A percentile compares a stretch with the other conserved stretches of the same genome.
phyloP scores from a whole-genome alignment of 2,113 vertebrate species.

The Sinocyclocheilus anshuiensis region DNA sequence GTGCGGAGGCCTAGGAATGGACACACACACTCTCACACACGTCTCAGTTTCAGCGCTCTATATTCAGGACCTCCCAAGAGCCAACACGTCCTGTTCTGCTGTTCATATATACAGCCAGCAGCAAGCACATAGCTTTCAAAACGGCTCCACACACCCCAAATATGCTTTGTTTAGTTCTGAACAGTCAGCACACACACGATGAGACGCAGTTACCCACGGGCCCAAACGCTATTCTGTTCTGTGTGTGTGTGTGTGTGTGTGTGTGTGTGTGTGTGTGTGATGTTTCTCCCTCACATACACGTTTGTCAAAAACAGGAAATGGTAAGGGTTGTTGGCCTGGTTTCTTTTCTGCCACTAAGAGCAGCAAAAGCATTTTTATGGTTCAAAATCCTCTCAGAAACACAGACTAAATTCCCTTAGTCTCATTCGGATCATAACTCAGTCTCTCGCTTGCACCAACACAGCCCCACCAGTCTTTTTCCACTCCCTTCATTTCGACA shows the following conservation, averaged over 20 bases:
- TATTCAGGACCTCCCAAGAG: slow-evolving; percentile 51
- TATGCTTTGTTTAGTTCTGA: slow-evolving; percentile 56
- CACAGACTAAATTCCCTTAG: slow-evolving; percentile 11
- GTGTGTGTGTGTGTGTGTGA: neutral
- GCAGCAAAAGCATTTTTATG: slow-evolving; percentile 15
- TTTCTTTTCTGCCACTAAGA: slow-evolving; percentile 14
- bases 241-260: neutral
- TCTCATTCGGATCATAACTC: slow-evolving; percentile 5
- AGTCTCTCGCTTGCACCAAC: slow-evolving; percentile 3
- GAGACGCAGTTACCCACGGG: slow-evolving; percentile 7
- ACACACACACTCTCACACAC: slow-evolving; percentile 39
- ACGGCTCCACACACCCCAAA: slow-evolving; percentile 29
- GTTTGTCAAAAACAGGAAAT: slow-evolving; percentile 36
- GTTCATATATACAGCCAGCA: slow-evolving; percentile 15
- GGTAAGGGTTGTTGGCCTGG: slow-evolving; percentile 2
- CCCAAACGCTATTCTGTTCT: neutral
- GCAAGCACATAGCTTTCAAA: neutral
- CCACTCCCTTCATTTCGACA: slow-evolving; percentile 69
- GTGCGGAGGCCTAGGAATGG: slow-evolving; percentile 52
- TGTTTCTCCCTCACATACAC: neutral
- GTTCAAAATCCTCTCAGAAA: slow-evolving; percentile 12
- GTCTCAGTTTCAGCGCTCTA: slow-evolving; percentile 33
- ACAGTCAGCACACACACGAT: slow-evolving; percentile 49
- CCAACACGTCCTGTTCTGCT: slow-evolving; percentile 33
- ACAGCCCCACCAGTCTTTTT: slow-evolving; percentile 55